phyloP scores from a whole-genome alignment of 2,888 invertebrate species.

The Yponomeuta malinellus region DNA sequence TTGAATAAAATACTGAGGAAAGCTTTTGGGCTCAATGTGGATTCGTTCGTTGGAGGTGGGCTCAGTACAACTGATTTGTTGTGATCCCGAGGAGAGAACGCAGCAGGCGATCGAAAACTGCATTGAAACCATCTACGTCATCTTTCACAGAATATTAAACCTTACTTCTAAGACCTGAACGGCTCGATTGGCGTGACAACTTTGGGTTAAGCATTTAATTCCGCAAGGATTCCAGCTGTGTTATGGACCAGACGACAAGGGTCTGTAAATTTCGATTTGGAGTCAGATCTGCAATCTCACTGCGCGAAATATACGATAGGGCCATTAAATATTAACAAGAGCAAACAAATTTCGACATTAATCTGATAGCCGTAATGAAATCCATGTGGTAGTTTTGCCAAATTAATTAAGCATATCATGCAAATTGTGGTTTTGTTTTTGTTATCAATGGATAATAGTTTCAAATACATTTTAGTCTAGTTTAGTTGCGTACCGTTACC shows the following conservation, averaged over 20 bases:
- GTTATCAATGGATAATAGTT: too few relatives aligned
- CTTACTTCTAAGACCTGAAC: constrained; percentile 34
- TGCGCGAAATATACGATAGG: constrained; percentile 51
- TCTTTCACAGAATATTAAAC: constrained; percentile 35
- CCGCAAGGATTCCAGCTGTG: constrained; percentile 68
- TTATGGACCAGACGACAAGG: constrained; percentile 69
- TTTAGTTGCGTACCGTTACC: too few relatives aligned
- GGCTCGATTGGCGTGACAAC: constrained; percentile 30
- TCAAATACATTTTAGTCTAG: too few relatives aligned
- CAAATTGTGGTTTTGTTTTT: too few relatives aligned
- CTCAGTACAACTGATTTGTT: constrained; percentile 68
- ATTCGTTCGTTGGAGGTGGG: constrained; percentile 48
- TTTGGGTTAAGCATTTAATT: constrained; percentile 53
- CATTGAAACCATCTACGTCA: constrained; percentile 46
- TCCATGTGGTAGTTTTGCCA: constrained; percentile 5
- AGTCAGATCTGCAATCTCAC: constrained; percentile 63
- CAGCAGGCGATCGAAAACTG: constrained; percentile 70
- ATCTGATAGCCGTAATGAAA: constrained; percentile 26
- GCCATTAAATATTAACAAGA: constrained; percentile 66
- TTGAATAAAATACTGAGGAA: neutral
- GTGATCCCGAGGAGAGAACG: constrained; percentile 68
- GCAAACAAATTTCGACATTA: constrained; percentile 60
- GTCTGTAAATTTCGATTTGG: constrained; percentile 69
- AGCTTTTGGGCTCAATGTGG: neutral
- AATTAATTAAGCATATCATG: neutral